A percentile compares a stretch with the other conserved stretches of the same genome.
phyloP scores from a whole-genome alignment of 2,113 vertebrate species.

The Pogona vitticeps region DNA sequence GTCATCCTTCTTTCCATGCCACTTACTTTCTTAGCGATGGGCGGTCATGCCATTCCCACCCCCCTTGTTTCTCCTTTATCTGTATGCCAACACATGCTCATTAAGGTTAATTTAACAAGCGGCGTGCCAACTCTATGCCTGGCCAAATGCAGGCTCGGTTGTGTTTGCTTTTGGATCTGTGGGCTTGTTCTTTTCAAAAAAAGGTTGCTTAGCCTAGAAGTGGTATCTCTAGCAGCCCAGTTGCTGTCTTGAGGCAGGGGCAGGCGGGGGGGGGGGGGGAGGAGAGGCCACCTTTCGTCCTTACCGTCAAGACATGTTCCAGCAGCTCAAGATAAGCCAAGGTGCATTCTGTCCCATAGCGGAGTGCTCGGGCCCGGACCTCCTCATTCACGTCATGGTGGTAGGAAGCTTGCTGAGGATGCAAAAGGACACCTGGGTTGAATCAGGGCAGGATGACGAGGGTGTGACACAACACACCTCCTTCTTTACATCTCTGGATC shows the following conservation, averaged over 20 bases:
- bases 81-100: fast-evolving
- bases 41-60: neutral
- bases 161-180: neutral
- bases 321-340: conserved; percentile 90
- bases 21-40: conserved; percentile 6
- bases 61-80: neutral
- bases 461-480: neutral
- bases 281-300: conserved; percentile 6
- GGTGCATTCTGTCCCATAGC: conserved; percentile 90
- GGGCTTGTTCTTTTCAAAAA: neutral
- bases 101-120: conserved; percentile 7
- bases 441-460: neutral
- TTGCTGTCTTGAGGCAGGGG: neutral
- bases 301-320: conserved; percentile 93
- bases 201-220: neutral
- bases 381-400: conserved; percentile 89
- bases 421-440: too few relatives aligned
- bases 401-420: conserved; percentile 88
- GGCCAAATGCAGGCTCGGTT: neutral
- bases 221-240: neutral
- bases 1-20: neutral
- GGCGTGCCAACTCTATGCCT: neutral
- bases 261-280: too few relatives aligned
- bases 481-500: neutral
- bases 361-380: conserved; percentile 84